Percentiles rank a stretch among this genome's conserved stretches.
Conservation (phyloP, 1,140 invertebrate species). For the Anoplophora glabripennis region DNA sequence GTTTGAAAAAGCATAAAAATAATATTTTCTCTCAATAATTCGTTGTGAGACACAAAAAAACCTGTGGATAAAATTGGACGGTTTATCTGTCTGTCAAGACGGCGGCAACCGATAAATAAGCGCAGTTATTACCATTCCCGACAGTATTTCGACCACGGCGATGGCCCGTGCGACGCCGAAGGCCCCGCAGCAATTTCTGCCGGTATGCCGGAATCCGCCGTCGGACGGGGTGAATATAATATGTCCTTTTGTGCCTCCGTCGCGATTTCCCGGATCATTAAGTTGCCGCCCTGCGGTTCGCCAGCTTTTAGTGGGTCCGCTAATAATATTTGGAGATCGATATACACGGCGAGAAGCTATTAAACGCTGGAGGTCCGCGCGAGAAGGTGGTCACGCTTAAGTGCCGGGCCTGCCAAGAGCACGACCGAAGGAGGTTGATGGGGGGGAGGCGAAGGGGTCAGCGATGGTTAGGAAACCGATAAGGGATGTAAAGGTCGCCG, state of each 20-base stretch:
- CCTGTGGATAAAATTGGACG: too few species aligned
- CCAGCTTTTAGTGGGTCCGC: constrained; percentile 17
- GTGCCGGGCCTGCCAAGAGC: constrained; percentile 10
- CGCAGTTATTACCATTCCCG: too few species aligned
- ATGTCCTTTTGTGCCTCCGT: constrained; percentile 25
- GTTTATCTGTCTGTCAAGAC: too few species aligned
- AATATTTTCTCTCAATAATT: too few species aligned
- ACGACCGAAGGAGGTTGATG: too few species aligned
- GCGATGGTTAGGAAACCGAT: constrained; percentile 8
- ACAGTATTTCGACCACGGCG: too few species aligned
- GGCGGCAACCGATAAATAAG: too few species aligned
- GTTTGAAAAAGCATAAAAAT: too few species aligned
- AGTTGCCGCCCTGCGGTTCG: constrained; percentile 18
- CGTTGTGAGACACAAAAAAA: too few species aligned
- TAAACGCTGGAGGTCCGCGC: constrained; percentile 13
- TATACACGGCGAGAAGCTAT: constrained; percentile 6
- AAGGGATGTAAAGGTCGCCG: not conserved
- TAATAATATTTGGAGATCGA: constrained; percentile 20
- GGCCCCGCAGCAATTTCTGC: constrained; percentile 15
- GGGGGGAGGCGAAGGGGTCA: not conserved
- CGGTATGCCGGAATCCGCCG: constrained; percentile 25
- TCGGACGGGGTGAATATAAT: constrained; percentile 22
- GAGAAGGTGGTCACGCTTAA: constrained; percentile 18
- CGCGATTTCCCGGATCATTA: constrained; percentile 26
- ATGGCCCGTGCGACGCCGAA: too few species aligned